Base-by-base conservation (phyloP, 2,797 vertebrate genomes). In the Ctenopoma kingsleyae region DNA sequence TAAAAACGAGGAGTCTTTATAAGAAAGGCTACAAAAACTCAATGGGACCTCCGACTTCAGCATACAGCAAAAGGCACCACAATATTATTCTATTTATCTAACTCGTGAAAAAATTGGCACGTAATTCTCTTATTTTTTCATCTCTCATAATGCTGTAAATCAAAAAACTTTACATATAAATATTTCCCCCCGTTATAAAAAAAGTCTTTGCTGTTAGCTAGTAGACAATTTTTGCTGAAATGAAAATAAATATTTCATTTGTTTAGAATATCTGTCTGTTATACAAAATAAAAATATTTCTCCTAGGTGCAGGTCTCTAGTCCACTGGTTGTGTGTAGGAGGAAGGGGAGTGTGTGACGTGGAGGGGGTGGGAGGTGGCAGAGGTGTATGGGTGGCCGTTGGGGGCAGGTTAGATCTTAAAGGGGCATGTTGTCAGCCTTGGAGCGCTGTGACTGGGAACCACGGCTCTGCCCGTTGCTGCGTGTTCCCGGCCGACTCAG, bases 191-290 rank as follows among this genome's bases (percentile, higher is more conserved):
- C 80, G 8, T 89, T 98, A 98, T 97, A 98, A 98, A 98, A 94
- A 98, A 98, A 96, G 96, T 98, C 96, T 98, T 97, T 97, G 96
- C 96, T 92, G 80, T 97, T 96, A 97, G 96, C 97, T 97, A 97
- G 97, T 97, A 99, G 97, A 99, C 97, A 98, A 97, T 95, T 96
- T 96, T 97, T 96, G 96, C 97, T 98, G 97, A 98, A 98, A 98
- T 98, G 97, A 99, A 99, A 99, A 99, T 99, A 99, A 99, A 98
- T 97, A 97, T 98, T 98, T 97, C 95, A 96, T 97, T 98, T 96
- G 96, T 98, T 97, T 98, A 97, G 95, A 97, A 97, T 96, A 97
- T 94, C 94, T 96, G 94, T 96, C 94, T 98, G 96, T 98, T 97
- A 97, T 99, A 99, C 95, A 99, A 98, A 99, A 99, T 98, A 98